Percentiles rank a stretch among this genome's conserved stretches.
Evolutionary conservation across 2,888 invertebrate genomes (phyloP).

Genomic region (Leptothorax acervorum): DNA sequence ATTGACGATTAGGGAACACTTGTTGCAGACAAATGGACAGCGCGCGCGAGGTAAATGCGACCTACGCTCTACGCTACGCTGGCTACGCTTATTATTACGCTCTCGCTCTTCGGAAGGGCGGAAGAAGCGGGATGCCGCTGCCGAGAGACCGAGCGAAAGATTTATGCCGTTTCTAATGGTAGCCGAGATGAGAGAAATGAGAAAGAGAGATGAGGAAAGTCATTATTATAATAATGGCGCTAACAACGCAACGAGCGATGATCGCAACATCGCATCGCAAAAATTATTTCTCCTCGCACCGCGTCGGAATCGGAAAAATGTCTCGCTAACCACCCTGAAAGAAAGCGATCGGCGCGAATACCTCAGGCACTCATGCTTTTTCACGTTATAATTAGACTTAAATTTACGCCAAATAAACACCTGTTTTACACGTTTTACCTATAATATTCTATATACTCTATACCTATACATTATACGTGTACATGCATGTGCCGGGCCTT

Average conservation of each 20-base stretch:
- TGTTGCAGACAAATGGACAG: slow-evolving; percentile 17
- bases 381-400: background rate
- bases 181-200: background rate
- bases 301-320: background rate
- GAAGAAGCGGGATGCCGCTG: too few species aligned
- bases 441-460: background rate
- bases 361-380: background rate
- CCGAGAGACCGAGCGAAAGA: background rate
- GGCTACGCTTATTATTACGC: too few species aligned
- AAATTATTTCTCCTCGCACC: background rate
- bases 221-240: background rate
- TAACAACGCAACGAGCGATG: background rate
- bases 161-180: slow-evolving; percentile 1
- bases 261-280: background rate
- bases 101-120: too few species aligned
- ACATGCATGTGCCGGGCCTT: too few species aligned
- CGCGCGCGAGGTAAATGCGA: slow-evolving; percentile 22
- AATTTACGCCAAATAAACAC: background rate
- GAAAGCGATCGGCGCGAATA: background rate
- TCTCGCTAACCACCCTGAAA: background rate
- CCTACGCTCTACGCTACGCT: background rate
- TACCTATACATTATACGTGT: background rate
- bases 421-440: background rate
- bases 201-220: background rate
- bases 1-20: slow-evolving; percentile 44